These are phyloP conservation scores for Coracias cyanogaster DNA, from an alignment of 2,797 vertebrate species.

Conservation along the genomic window DNA sequence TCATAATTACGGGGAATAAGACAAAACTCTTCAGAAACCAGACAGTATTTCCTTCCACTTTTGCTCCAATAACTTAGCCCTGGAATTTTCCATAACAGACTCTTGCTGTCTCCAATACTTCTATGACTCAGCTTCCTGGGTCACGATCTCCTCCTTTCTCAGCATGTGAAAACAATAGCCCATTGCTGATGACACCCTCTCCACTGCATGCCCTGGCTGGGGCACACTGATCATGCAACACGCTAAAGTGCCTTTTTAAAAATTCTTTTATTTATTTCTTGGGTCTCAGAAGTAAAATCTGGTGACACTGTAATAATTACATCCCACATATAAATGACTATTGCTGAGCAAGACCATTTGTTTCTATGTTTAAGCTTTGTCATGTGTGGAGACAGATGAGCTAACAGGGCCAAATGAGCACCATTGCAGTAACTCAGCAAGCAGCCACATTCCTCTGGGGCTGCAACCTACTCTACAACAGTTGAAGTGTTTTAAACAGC, in stretches of 20 bases:
- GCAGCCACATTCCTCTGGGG: not conserved
- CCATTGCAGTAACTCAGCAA: constrained; percentile 7
- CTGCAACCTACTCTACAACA: not conserved
- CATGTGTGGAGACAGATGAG: not conserved
- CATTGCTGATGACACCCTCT: constrained; percentile 19
- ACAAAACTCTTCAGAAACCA: constrained; percentile 50
- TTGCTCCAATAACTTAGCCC: constrained; percentile 50
- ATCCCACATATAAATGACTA: not conserved
- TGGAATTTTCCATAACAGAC: constrained; percentile 68
- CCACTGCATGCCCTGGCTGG: not conserved
- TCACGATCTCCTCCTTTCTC: constrained; percentile 43
- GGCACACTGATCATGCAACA: not conserved
- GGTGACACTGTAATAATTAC: not conserved
- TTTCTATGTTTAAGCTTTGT: not conserved
- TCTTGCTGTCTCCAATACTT: constrained; percentile 49
- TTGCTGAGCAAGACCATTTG: not conserved
- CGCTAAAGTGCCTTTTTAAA: not conserved
- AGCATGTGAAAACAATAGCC: constrained; percentile 16
- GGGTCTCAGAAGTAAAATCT: not conserved
- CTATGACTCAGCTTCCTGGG: constrained; percentile 68
- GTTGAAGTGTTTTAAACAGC: not conserved
- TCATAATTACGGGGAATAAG: constrained; percentile 52
- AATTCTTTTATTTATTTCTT: not conserved
- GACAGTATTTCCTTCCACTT: constrained; percentile 66
- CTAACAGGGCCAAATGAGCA: not conserved